Evolutionary conservation across 1,140 invertebrate species (phyloP), one percentile per base, ranked within the genome.

Genomic region (Andricus grossulariae): DNA sequence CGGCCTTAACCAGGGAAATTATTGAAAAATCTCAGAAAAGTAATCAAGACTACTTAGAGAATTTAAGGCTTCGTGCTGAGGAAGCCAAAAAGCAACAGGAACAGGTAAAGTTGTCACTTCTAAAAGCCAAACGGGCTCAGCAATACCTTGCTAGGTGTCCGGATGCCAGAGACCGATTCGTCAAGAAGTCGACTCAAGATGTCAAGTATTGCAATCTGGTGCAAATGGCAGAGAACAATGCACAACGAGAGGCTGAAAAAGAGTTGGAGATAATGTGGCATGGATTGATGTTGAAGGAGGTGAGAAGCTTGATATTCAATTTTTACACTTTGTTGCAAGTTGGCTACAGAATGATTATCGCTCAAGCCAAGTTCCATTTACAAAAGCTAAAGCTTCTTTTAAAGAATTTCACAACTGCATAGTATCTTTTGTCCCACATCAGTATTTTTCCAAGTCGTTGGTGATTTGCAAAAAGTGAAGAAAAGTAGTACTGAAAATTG

Each of bases 141-240:
- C 89, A 88, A 52, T 85, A 85, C 60, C 50, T 89, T 0, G 51
- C 72, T 1, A 77, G 72, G 13, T 85, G 77, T 78, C 83, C 82
- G 1, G 83, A 86, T 45, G 50, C 82, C 0, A 79, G 86, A n/a
- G 72, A 80, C 4, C 78, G 49, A 25, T 73, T 86, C 3, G 74
- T 78, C 0, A 85, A 81, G 72, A 86, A 80, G 60, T 80, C 75
- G 0, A 60, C 83, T 3, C 45, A 77, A 10, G 84, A 89, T 13
- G 83, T 79, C 11, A 90, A 90, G 72, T 75, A 74, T 13, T 83
- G 81, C n/a, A 90, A 90, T 70, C 72, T 84, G 10, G 78, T 73
- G 8, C 90, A 91, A 73, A 88, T 90, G 52, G 77, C 83, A 39
- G 83, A 88, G 11, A 89, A 90, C 73, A 77, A 73, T 12, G 75